phyloP scores from a whole-genome alignment of 2,888 invertebrate genomes.

The Xestoiulus laeticollis region DNA sequence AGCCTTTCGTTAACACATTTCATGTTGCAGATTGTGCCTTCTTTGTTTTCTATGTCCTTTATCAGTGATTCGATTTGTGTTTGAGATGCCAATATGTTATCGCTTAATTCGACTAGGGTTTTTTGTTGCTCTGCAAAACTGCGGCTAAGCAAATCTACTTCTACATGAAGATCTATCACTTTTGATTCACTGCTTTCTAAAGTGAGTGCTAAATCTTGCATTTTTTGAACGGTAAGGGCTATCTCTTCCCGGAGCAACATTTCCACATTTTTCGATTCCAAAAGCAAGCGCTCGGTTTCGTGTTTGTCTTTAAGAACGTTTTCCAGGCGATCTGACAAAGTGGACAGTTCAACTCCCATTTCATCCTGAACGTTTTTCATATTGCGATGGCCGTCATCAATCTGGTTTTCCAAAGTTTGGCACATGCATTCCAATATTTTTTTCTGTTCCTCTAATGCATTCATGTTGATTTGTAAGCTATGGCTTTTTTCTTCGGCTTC shows the following conservation, averaged over 20 bases:
- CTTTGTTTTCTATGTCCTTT: not conserved
- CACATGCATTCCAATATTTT: constrained; percentile 6
- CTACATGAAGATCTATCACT: not conserved
- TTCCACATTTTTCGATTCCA: not conserved
- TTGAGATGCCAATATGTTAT: not conserved
- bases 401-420: not conserved
- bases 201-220: not conserved
- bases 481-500: not conserved
- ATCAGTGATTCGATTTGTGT: not conserved
- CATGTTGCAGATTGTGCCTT: not conserved
- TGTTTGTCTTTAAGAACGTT: constrained; percentile 22
- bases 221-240: not conserved
- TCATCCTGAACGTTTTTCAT: not conserved
- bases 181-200: not conserved
- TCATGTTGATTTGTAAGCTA: not conserved
- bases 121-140: not conserved
- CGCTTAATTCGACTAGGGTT: not conserved
- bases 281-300: not conserved
- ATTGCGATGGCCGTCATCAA: not conserved
- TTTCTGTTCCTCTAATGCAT: not conserved
- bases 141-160: not conserved
- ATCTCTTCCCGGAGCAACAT: not conserved
- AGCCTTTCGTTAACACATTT: not conserved
- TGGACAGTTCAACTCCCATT: not conserved
- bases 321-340: not conserved